Percentiles rank a stretch among this genome's conserved stretches.
phyloP scores from a whole-genome alignment of 2,888 invertebrate species.

The Dioctria linearis region DNA sequence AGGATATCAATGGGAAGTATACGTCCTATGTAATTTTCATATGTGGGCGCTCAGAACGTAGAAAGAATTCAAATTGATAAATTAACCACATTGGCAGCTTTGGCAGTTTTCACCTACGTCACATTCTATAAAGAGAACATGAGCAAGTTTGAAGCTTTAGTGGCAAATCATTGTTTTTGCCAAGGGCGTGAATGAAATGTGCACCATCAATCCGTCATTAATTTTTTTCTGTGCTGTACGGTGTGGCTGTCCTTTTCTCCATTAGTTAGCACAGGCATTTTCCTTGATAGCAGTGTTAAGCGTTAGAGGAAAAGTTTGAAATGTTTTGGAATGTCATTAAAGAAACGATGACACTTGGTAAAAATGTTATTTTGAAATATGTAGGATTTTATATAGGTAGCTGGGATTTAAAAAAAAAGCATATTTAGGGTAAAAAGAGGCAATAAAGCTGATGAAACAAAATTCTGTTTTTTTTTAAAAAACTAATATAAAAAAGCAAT shows the following conservation, averaged over 20 bases:
- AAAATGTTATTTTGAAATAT: no score
- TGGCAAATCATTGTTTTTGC: neutral
- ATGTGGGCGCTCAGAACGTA: neutral
- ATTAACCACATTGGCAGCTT: conserved; percentile 25
- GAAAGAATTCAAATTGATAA: conserved; percentile 8
- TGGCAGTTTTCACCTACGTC: conserved; percentile 28
- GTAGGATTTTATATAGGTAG: no score
- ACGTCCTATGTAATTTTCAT: neutral
- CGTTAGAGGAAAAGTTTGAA: no score
- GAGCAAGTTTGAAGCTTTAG: neutral
- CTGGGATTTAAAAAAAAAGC: no score
- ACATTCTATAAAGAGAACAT: neutral
- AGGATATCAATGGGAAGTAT: conserved; percentile 16
- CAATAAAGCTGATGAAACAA: no score
- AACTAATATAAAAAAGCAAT: no score
- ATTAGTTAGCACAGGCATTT: neutral
- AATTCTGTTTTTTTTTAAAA: no score
- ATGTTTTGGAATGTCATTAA: no score
- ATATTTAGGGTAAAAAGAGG: no score
- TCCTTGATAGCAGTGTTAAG: neutral
- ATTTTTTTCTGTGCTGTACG: neutral
- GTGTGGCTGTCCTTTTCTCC: conserved; percentile 10
- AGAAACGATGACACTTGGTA: no score
- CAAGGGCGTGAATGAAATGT: conserved; percentile 33
- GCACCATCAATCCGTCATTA: conserved; percentile 23